Evolutionary conservation across 2,113 vertebrate species (phyloP).

Genomic region (Upupa epops): DNA sequence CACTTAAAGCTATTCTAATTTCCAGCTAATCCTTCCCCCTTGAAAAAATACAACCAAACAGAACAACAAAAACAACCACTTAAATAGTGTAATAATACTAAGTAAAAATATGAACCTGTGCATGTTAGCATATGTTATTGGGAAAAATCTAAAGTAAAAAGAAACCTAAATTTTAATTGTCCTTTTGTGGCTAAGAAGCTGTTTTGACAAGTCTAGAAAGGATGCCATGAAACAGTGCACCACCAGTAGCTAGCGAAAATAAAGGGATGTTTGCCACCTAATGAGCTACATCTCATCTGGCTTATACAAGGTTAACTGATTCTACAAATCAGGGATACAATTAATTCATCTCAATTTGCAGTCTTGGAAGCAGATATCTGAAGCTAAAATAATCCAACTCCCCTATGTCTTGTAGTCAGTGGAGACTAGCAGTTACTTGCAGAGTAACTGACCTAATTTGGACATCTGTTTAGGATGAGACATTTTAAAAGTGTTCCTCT

Average conservation of each 20-base stretch:
- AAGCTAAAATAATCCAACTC: background rate
- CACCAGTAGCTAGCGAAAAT: background rate
- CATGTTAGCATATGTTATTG: background rate
- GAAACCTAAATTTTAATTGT: background rate
- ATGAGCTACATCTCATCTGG: accelerated
- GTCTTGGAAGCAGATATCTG: background rate
- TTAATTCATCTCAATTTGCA: background rate
- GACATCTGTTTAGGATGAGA: background rate
- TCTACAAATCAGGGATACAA: background rate
- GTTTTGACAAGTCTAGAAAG: background rate
- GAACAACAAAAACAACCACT: background rate
- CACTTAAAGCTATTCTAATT: background rate
- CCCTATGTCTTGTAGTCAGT: background rate
- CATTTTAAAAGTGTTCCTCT: background rate
- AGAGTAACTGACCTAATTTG: background rate
- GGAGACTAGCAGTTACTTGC: background rate
- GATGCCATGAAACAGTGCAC: background rate
- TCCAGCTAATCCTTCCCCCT: background rate
- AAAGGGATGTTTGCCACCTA: background rate
- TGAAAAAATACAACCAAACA: background rate
- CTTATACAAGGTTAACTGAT: background rate
- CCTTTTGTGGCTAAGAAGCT: background rate
- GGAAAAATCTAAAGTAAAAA: background rate
- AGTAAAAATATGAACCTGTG: background rate
- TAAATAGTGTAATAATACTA: background rate